Evolutionary conservation across 1,140 invertebrate genomes (phyloP), one percentile per base, ranked within the genome.

Genomic region (Drosophila lini): DNA sequence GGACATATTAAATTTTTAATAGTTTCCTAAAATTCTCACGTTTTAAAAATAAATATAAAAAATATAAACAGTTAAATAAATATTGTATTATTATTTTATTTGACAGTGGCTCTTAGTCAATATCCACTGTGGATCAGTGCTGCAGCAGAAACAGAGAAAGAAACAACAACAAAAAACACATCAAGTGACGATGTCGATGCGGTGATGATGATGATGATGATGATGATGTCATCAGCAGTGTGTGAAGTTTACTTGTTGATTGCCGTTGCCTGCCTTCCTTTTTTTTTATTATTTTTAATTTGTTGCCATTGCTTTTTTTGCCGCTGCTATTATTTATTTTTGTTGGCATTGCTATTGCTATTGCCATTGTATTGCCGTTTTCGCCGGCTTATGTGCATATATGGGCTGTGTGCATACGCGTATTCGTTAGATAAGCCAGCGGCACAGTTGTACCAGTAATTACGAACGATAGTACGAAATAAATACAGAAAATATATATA

Each of bases 241-340:
- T 41, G 69, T 44, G 65, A 65, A 76, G 74, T 81, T 78, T 62
- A 85, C 74, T 84, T 81, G 81, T 75, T 78, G 81, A 82, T 80
- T 82, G 71, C 65, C 63, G 50, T 47, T 71, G 62, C 68, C 50
- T 67, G 65, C 47, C 45, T 69, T 44, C 28, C 9, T 65, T 65
- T 56, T 42, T 32, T 34, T 25, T 34, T 32, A 9, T 16, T 16
- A 5, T n/a, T 5, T 22, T 61, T 61, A 61, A 41, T 41, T 59
- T 31, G 36, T 41, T 58, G 42, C 47, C 61, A 34, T 65, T 65
- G 34, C 62, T 68, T 48, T 75, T 60, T 41, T 16, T 36, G 32
- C 32, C 50, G 50, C 52, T 22, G 52, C 52, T 55, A 55, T 55
- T 55, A 55, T 55, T 36, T 55, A 55, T 25, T 55, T 36, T 38